Conservation (phyloP, 1,140 invertebrate species). For the silkworm (Bombyx mori) region ASM3026992v2 NC_085107.1:17166501-17167000, state of each 20-base stretch:
- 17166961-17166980: no score
- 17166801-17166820: conserved; percentile 77
- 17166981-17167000: no score
- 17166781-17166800: conserved; percentile 77
- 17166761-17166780: conserved; percentile 81
- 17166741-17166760: conserved; percentile 23
- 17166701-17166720: not conserved
- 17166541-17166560: no score
- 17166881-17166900: no score
- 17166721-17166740: not conserved
- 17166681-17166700: not conserved
- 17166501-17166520: no score
- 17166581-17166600: no score
- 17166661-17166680: not conserved
- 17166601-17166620: no score
- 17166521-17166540: not conserved
- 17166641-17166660: no score
- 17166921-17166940: no score
- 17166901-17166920: not conserved
- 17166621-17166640: no score
- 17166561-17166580: no score
- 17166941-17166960: no score
- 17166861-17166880: conserved; percentile 52
- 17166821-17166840: conserved; percentile 80
- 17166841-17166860: conserved; percentile 55